Evolutionary conservation across 2,888 invertebrate genomes (phyloP), one percentile per base, ranked within the genome.

Genomic region (Cryptocheilus praepositus): DNA sequence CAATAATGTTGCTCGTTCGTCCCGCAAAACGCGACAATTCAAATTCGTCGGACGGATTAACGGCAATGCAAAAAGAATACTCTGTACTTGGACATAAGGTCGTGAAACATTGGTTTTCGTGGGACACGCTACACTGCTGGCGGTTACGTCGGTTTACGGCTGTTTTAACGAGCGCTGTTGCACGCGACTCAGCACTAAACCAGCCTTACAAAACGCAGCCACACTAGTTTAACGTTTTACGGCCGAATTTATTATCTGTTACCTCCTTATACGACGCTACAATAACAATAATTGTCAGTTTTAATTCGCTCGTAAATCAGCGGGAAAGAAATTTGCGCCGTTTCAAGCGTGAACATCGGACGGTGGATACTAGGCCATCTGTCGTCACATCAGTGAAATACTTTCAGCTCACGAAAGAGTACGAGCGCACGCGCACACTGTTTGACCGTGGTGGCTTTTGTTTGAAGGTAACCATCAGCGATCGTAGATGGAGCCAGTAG

Each of bases 221-320:
- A 86, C 72, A 77, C 86, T 87, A 88, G 87, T 86, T 88, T 82
- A 86, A 84, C 85, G 85, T 87, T 88, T 89, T 88, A 88, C 82
- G 86, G 83, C 78, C 80, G 80, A 86, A 88, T 88, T 88, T 88
- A 89, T 89, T 89, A 89, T 88, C 88, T 88, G 88, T 87, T 88
- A 87, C 84, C 88, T 86, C 84, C 87, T 88, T 87, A 87, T 87
- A 87, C 85, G 86, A 87, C 81, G 85, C 83, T 77, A 85, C 84
- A 85, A 88, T 88, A 87, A 87, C 84, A 86, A 87, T 88, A 85
- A 88, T 88, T 88, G 88, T 88, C 88, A 88, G 85, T 82, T 88
- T 88, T 86, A 86, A 88, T 87, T 86, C 74, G 76, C 79, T 83
- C 86, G 82, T 88, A 88, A 88, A 88, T 88, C 83, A 81, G 68